phyloP scores from a whole-genome alignment of 2,888 invertebrate species.

The Cinara cedri region DNA sequence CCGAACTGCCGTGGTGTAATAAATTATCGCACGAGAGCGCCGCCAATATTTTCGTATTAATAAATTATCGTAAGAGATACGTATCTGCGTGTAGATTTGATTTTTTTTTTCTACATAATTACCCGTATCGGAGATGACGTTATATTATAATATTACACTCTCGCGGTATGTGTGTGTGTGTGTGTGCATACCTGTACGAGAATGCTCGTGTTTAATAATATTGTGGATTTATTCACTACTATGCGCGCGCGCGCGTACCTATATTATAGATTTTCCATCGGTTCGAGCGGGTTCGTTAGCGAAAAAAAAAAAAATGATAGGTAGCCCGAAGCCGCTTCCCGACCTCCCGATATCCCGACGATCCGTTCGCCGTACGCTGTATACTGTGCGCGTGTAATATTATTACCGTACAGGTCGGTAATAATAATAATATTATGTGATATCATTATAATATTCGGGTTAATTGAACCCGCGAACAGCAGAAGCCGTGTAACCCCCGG shows the following conservation, averaged over 20 bases:
- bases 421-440: not conserved
- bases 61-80: conserved; percentile 8
- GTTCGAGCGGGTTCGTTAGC: conserved; percentile 34
- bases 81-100: no score
- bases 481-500: conserved; percentile 47
- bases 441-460: conserved; percentile 45
- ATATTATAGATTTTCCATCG: conserved; percentile 28
- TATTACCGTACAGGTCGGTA: no score
- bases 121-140: not conserved
- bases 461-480: conserved; percentile 44
- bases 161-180: no score
- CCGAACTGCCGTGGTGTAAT: no score
- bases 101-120: not conserved
- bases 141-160: no score
- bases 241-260: not conserved
- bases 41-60: not conserved
- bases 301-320: not conserved
- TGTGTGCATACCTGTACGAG: no score
- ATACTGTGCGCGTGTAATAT: no score
- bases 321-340: not conserved
- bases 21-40: no score
- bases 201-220: no score
- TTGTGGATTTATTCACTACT: no score
- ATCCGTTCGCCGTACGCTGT: not conserved
- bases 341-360: conserved; percentile 26